Evolutionary conservation across 2,797 vertebrate species (phyloP).

Genomic region (Phaenicophaeus curvirostris): DNA sequence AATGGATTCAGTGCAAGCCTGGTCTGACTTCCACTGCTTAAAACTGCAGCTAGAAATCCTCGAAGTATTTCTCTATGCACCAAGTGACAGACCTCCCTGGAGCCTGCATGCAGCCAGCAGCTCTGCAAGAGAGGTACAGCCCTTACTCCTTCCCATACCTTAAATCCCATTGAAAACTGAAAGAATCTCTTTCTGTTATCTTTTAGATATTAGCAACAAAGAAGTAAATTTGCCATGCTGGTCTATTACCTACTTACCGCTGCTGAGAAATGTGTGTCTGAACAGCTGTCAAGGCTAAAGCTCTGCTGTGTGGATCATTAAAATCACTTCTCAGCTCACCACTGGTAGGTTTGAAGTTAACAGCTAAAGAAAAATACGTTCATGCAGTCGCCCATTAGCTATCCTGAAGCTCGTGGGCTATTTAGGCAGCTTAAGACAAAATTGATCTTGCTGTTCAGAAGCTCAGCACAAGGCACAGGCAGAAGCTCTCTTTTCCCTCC

Average conservation of each 20-base stretch:
- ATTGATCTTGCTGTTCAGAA: constrained; percentile 10
- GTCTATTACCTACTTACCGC: constrained; percentile 13
- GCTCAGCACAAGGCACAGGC: neutral
- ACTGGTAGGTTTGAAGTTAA: constrained; percentile 40
- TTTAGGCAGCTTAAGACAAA: constrained; percentile 49
- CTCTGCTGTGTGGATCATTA: constrained; percentile 53
- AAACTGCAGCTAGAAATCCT: neutral
- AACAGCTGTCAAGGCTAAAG: constrained; percentile 33
- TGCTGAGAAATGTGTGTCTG: constrained; percentile 53
- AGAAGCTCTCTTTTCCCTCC: constrained; percentile 36
- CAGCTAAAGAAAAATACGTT: neutral
- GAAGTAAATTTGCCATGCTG: constrained; percentile 13
- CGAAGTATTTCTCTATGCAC: neutral
- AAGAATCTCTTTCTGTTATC: neutral
- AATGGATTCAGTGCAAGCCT: neutral
- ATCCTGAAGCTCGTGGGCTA: neutral
- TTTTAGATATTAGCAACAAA: constrained; percentile 7
- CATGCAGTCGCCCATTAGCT: constrained; percentile 31
- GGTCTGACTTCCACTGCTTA: neutral
- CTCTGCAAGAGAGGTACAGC: neutral
- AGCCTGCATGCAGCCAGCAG: neutral
- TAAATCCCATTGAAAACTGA: constrained; percentile 14
- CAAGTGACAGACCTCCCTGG: neutral
- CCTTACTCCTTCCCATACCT: neutral
- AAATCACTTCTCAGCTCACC: constrained; percentile 34